Evolutionary conservation across 2,888 invertebrate species (phyloP).

Genomic region (Macroteleia sp.): DNA sequence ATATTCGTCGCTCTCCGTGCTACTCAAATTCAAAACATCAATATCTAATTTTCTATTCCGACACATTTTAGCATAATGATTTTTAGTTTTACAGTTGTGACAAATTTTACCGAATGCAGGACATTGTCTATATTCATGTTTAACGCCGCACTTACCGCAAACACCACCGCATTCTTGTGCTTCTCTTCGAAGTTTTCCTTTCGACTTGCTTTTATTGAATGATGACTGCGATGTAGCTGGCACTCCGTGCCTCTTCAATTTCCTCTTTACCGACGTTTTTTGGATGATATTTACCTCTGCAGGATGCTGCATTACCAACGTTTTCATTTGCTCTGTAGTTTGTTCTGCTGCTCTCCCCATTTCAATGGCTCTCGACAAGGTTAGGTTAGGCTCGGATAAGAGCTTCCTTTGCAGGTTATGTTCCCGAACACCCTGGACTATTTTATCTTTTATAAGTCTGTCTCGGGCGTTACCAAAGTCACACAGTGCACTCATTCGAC

Average conservation of each 20-base stretch:
- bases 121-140: constrained; percentile 29
- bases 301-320: constrained; percentile 3
- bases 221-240: constrained; percentile 2
- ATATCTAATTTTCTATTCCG: constrained; percentile 13
- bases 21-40: neutral
- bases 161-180: neutral
- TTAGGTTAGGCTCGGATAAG: constrained; percentile 62
- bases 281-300: neutral
- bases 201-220: neutral
- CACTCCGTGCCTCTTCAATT: neutral
- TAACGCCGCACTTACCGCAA: constrained; percentile 20
- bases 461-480: constrained; percentile 64
- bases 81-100: constrained; percentile 31
- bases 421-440: constrained; percentile 64
- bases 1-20: neutral
- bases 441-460: constrained; percentile 66
- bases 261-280: neutral
- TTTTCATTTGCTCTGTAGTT: constrained; percentile 54
- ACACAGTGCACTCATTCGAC: constrained; percentile 64
- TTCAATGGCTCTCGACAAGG: constrained; percentile 42
- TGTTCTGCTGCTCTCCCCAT: constrained; percentile 63
- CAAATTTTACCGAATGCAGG: constrained; percentile 48
- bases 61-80: constrained; percentile 55
- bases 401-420: constrained; percentile 60
- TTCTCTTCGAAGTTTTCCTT: neutral